A percentile compares a stretch with the other conserved stretches of the same genome.
Conservation (phyloP, 1,140 invertebrate genomes). For the Lerema accius region DNA sequence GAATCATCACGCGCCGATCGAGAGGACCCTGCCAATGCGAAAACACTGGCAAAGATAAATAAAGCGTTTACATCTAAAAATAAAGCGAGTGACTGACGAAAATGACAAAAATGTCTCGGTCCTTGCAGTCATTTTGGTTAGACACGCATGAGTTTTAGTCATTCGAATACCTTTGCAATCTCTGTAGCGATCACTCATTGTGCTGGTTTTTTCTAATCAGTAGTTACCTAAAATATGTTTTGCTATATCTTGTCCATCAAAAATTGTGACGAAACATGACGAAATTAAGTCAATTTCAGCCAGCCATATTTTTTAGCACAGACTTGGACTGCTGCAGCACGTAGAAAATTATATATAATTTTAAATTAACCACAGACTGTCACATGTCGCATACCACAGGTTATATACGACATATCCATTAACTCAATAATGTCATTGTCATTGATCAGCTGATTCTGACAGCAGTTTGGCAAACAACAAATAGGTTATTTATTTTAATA, state of each 20-base stretch:
- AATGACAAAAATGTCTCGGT: conserved; percentile 20
- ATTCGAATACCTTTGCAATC: conserved; percentile 73
- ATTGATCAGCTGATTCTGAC: conserved; percentile 21
- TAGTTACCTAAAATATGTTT: conserved; percentile 8
- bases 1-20: conserved; percentile 83
- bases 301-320: conserved; percentile 19
- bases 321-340: too few species aligned
- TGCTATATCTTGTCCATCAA: conserved; percentile 2
- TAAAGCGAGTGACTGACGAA: conserved; percentile 39
- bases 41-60: conserved; percentile 83
- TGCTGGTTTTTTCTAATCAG: conserved; percentile 26
- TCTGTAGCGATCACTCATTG: conserved; percentile 67
- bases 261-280: not conserved
- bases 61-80: conserved; percentile 68
- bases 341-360: too few species aligned
- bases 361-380: too few species aligned
- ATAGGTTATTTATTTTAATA: too few species aligned
- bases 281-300: not conserved
- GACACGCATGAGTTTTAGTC: conserved; percentile 40
- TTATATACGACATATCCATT: too few species aligned
- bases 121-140: conserved; percentile 35
- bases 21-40: conserved; percentile 82
- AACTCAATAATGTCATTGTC: conserved; percentile 5
- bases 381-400: too few species aligned
- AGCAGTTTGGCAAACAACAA: too few species aligned